phyloP scores from a whole-genome alignment of 2,888 invertebrate species.

The Aproaerema taeniolella region DNA sequence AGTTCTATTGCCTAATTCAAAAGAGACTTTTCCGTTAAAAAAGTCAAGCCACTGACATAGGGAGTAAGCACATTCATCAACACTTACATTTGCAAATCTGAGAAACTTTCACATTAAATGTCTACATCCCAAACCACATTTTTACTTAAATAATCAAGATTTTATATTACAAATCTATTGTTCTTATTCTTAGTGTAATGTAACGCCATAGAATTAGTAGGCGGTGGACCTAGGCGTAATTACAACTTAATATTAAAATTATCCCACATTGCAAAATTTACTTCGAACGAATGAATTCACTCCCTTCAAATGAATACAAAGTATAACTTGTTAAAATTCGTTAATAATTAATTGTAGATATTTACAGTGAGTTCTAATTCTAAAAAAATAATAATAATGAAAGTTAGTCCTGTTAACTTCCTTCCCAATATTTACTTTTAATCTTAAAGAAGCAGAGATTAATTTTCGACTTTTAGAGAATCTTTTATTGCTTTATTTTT shows the following conservation, averaged over 20 bases:
- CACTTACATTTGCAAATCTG: too few species aligned
- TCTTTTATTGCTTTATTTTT: neutral
- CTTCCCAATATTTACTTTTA: too few species aligned
- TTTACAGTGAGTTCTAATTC: conserved; percentile 46
- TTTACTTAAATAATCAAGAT: neutral
- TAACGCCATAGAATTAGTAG: conserved; percentile 3
- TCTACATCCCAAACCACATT: too few species aligned
- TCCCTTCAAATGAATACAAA: conserved; percentile 14
- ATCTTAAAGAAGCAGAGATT: too few species aligned
- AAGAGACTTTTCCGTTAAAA: conserved; percentile 31
- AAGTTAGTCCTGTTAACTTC: conserved; percentile 34
- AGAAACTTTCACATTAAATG: neutral
- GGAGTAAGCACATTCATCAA: conserved; percentile 31
- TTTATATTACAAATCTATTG: neutral
- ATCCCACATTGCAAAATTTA: too few species aligned
- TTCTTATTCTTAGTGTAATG: neutral
- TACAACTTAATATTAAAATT: too few species aligned
- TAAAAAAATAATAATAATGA: conserved; percentile 20
- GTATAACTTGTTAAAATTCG: conserved; percentile 34
- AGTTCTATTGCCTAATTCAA: conserved; percentile 46
- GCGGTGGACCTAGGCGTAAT: conserved; percentile 1
- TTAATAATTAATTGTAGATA: conserved; percentile 36
- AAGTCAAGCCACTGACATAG: conserved; percentile 22
- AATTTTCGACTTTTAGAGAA: conserved; percentile 1
- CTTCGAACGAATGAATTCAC: conserved; percentile 23